phyloP scores from a whole-genome alignment of 2,888 invertebrate species.

The Empis livida region DNA sequence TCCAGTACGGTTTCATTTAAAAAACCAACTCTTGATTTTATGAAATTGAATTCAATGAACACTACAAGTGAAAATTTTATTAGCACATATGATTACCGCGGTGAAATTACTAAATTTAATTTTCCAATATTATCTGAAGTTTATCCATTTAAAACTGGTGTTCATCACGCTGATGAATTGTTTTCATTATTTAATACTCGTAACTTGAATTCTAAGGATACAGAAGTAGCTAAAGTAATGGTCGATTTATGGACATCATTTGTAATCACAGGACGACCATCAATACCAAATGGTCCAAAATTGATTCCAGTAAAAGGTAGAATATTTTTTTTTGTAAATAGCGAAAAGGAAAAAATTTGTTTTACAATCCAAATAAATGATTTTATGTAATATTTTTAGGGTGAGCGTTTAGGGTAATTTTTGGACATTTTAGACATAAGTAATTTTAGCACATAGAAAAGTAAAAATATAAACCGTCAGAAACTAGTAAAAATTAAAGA shows the following conservation, averaged over 20 bases:
- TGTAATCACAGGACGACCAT: conserved; percentile 26
- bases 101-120: conserved; percentile 33
- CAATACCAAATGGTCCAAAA: conserved; percentile 14
- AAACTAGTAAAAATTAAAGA: too few species aligned
- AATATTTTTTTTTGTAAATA: neutral
- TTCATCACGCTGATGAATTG: conserved; percentile 46
- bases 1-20: conserved; percentile 26
- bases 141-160: conserved; percentile 39
- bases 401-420: too few species aligned
- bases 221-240: conserved; percentile 35
- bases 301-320: conserved; percentile 13
- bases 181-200: conserved; percentile 41
- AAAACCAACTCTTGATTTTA: conserved; percentile 34
- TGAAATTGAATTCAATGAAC: conserved; percentile 20
- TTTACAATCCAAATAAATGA: too few species aligned
- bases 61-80: conserved; percentile 30
- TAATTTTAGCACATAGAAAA: too few species aligned
- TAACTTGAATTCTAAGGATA: conserved; percentile 26
- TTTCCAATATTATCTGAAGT: conserved; percentile 32
- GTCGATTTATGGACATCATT: conserved; percentile 36
- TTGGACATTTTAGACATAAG: too few species aligned
- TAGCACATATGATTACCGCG: conserved; percentile 40
- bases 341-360: too few species aligned
- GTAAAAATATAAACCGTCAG: too few species aligned
- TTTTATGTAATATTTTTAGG: too few species aligned